Percentiles rank a stretch among this genome's conserved stretches.
phyloP scores from a whole-genome alignment of 1,140 invertebrate genomes.

The Ceratosolen fusciceps region DNA sequence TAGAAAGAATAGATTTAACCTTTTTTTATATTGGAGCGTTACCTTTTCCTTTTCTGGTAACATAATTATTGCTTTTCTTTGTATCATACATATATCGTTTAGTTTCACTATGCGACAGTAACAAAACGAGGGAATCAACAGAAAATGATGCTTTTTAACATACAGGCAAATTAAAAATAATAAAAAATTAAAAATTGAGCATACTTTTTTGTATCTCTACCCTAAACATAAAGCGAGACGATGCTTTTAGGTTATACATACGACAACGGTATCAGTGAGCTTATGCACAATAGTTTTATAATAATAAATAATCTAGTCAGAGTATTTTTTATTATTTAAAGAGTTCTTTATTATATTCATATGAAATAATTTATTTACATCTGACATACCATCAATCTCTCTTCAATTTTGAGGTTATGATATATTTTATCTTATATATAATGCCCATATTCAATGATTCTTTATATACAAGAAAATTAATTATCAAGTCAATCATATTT shows the following conservation, averaged over 20 bases:
- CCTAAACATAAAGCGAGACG: too few species aligned
- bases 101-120: too few species aligned
- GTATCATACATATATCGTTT: background rate
- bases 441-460: too few species aligned
- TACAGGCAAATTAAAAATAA: background rate
- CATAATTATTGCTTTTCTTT: background rate
- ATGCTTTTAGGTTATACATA: constrained; percentile 28
- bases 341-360: too few species aligned
- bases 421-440: too few species aligned
- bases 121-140: too few species aligned
- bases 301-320: background rate
- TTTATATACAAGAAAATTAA: too few species aligned
- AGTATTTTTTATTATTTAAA: background rate
- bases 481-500: too few species aligned
- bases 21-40: background rate
- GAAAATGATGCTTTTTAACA: background rate
- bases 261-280: background rate
- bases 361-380: too few species aligned
- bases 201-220: background rate
- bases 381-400: too few species aligned
- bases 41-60: background rate
- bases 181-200: background rate
- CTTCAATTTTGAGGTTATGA: too few species aligned
- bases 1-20: background rate
- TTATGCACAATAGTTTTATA: background rate